Base-by-base conservation (phyloP, 2,888 invertebrate species). In the Melieria picta region DNA sequence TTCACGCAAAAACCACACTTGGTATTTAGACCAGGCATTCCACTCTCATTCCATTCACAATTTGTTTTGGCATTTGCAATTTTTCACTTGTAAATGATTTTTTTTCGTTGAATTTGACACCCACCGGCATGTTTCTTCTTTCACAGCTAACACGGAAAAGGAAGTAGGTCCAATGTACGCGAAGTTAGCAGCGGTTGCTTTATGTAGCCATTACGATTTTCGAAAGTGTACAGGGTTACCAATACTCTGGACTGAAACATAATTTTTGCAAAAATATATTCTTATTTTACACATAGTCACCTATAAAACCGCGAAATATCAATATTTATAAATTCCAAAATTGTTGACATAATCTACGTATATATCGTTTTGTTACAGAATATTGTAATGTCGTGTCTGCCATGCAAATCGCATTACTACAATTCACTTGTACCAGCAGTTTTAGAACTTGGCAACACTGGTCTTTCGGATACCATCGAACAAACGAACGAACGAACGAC, bases 71-170 rank as follows among this genome's bases (percentile, higher is more conserved):
- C 30, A 48, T 76, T 74, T 66, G 71, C 72, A 72, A 77, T 64
- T 74, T 78, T 78, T 80, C 69, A 60, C 72, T 73, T 69, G 65
- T 78, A 77, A 77, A 77, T 78, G 60, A 7, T 48, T 65, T 75
- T 78, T 82, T 83, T 84, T 80, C 57, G 60, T 65, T 43, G 67
- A 78, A 78, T 77, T 80, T 81, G 65, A 76, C 82, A 86, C 86
- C 81, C 85, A 87, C 87, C 86, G 87, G 87, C 87, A 87, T 87
- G 85, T 85, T 86, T 83, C 81, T 84, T 85, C 82, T 84, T 83
- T 85, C 81, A 83, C 85, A 83, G 85, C 84, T 84, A 84, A 83
- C 83, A 84, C 84, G 86, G 85, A 86, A 86, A 86, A 86, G 86
- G 86, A 86, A 84, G 82, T 82, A 63, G 30, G 30, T 42, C 11